These are phyloP conservation scores for Zaprionus lachaisei DNA, from an alignment of 1,140 invertebrate genomes.

Conservation along the genomic window DNA sequence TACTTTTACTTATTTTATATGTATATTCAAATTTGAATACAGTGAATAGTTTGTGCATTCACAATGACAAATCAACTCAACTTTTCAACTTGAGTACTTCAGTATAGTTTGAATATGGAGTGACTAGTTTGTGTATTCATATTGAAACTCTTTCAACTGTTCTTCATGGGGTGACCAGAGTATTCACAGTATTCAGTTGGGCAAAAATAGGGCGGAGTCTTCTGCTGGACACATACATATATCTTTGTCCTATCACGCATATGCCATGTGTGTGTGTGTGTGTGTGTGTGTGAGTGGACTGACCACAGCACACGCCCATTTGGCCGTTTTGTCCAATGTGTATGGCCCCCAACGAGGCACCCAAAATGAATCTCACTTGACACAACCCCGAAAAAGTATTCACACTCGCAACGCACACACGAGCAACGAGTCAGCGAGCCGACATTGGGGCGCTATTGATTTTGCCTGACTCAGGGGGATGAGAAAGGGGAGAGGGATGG, in stretches of 20 bases:
- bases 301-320: conserved; percentile 54
- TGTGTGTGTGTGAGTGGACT: conserved; percentile 5
- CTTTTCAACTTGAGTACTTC: too few relatives aligned
- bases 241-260: conserved; percentile 29
- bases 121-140: too few relatives aligned
- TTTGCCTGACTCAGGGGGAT: background rate
- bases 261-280: conserved; percentile 19
- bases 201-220: conserved; percentile 38
- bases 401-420: conserved; percentile 18
- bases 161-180: too few relatives aligned
- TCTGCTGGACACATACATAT: conserved; percentile 7
- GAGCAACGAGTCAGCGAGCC: background rate
- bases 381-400: conserved; percentile 33
- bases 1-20: too few relatives aligned
- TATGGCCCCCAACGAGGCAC: background rate
- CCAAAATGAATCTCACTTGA: conserved; percentile 18
- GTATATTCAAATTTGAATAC: background rate
- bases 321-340: conserved; percentile 1
- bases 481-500: background rate
- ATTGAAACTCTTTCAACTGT: too few relatives aligned
- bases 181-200: background rate
- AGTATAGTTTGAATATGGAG: too few relatives aligned
- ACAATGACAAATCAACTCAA: background rate
- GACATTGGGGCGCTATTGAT: conserved; percentile 6
- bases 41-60: background rate